A percentile compares a stretch with the other conserved stretches of the same genome.
These are phyloP conservation scores for Sialis lutaria DNA, from an alignment of 2,888 invertebrate genomes.

Conservation along the genomic window DNA sequence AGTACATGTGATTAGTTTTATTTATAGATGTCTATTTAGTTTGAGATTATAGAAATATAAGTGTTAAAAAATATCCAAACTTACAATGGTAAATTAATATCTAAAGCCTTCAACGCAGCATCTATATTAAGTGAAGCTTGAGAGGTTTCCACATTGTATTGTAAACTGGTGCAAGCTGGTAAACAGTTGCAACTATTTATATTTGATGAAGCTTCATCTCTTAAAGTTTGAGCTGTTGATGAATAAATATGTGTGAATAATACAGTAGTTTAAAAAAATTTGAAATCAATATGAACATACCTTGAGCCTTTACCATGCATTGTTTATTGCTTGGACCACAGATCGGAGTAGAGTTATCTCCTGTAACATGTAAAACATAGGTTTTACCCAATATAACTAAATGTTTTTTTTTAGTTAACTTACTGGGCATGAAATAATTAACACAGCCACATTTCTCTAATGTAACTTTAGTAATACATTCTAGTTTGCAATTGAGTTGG, in stretches of 20 bases:
- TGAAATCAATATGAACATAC: not conserved
- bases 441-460: slow-evolving; percentile 44
- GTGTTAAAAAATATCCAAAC: too few relatives aligned
- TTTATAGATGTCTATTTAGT: too few relatives aligned
- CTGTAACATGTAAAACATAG: too few relatives aligned
- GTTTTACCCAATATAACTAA: too few relatives aligned
- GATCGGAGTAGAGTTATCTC: not conserved
- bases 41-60: too few relatives aligned
- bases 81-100: not conserved
- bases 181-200: slow-evolving; percentile 13
- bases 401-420: slow-evolving; percentile 11
- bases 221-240: not conserved
- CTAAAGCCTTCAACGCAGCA: not conserved
- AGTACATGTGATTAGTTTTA: too few relatives aligned
- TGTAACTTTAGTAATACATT: slow-evolving; percentile 53
- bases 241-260: not conserved
- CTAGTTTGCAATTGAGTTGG: slow-evolving; percentile 55
- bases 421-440: slow-evolving; percentile 51
- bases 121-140: slow-evolving; percentile 10
- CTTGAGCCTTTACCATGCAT: not conserved
- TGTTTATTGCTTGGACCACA: not conserved
- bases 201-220: not conserved
- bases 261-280: not conserved
- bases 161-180: slow-evolving; percentile 15
- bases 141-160: slow-evolving; percentile 15